Evolutionary conservation across 1,140 invertebrate species (phyloP), one percentile per base, ranked within the genome.

Genomic region (fruit fly (Drosophila melanogaster)): DNA sequence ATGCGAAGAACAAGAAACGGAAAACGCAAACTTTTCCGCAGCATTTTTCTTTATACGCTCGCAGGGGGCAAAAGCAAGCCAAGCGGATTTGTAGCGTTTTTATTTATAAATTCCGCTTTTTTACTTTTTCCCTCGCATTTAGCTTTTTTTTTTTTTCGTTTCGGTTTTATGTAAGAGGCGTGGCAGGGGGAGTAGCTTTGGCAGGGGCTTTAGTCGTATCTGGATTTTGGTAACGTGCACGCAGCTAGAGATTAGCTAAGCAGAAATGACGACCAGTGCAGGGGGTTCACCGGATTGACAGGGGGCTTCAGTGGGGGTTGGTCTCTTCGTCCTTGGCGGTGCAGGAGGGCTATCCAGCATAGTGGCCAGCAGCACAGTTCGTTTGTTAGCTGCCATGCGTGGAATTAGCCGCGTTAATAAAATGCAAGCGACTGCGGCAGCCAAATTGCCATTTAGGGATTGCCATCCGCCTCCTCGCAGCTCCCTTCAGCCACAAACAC

Each of bases 341-440:
- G 46, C 7, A 15, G 40, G n/a, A 24, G 37, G 8, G 30, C 30
- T 15, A 3, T 17, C 7, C 24, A n/a, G 46, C 44, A 17, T 17
- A 26, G 24, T 41, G 43, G 14, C 19, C 33, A 24, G 17, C 17
- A 24, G 5, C 17, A 24, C 6, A 4, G 26, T 44, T 54, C 12
- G 19, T 44, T 41, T 19, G 59, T 37, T 56, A 12, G 57, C 44
- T 30, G 55, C 57, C 66, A 55, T 67, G 59, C 69, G 70, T 77
- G 77, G 77, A 80, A 85, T 85, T 85, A 85, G 81, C 58, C 61
- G 64, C 81, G 81, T 85, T 86, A 85, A 85, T 85, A 81, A 86
- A 85, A 69, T 50, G 80, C 71, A 77, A 73, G 72, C 72, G 72
- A 84, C 66, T 80, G 77, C 67, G 77, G 67, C 67, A 70, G 62